Percentiles rank a stretch among this genome's conserved stretches.
These are phyloP conservation scores for Leucoraja ocellata DNA, from an alignment of 2,797 vertebrate species.

Conservation along the genomic window DNA sequence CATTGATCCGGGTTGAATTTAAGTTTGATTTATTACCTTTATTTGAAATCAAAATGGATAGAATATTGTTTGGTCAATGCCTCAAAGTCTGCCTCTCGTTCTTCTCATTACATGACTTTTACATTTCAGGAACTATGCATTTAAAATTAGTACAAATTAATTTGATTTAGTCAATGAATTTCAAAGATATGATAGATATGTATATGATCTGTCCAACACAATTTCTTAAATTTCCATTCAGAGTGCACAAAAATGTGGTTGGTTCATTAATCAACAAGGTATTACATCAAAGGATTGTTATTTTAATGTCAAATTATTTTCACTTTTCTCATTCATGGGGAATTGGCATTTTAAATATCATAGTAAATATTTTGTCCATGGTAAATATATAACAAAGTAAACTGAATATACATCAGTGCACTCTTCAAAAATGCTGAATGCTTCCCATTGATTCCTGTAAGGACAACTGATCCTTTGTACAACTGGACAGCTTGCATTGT, in stretches of 20 bases:
- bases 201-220: not conserved
- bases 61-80: not conserved
- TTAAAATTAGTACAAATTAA: slow-evolving; percentile 17
- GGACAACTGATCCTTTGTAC: not conserved
- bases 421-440: not conserved
- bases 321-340: not conserved
- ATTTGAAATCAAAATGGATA: not conserved
- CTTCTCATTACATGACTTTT: not conserved
- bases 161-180: slow-evolving; percentile 35
- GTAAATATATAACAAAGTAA: not conserved
- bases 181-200: slow-evolving; percentile 7
- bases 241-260: not conserved
- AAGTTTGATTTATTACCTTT: not conserved
- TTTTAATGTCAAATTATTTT: not conserved
- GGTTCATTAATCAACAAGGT: not conserved
- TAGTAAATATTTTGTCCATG: not conserved
- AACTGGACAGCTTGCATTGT: not conserved
- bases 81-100: not conserved
- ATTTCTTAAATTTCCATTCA: not conserved
- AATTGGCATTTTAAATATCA: not conserved
- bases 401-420: not conserved
- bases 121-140: not conserved
- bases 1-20: not conserved
- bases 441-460: not conserved
- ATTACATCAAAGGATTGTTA: not conserved